phyloP scores from a whole-genome alignment of 2,113 vertebrate species.

The Pachycephala philippinensis region DNA sequence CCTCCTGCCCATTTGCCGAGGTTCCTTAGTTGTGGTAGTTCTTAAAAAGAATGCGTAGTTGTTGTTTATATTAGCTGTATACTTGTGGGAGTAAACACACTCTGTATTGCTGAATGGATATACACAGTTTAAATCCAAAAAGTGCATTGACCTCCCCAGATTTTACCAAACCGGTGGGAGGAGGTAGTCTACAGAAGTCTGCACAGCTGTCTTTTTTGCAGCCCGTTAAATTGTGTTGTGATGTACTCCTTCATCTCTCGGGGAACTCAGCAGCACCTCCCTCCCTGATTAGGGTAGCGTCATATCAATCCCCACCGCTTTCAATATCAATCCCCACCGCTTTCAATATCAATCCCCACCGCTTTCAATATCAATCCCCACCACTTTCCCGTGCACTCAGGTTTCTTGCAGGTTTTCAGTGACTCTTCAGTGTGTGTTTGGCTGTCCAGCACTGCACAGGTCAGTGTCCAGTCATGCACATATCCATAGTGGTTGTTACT shows the following conservation, averaged over 20 bases:
- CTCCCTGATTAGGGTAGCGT: not conserved
- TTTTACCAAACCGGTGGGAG: not conserved
- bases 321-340: not conserved
- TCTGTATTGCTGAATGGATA: not conserved
- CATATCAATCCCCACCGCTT: not conserved
- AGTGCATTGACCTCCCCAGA: not conserved
- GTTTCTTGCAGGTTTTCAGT: not conserved
- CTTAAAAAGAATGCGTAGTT: not conserved
- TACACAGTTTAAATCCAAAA: not conserved
- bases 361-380: not conserved
- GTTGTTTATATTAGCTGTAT: not conserved
- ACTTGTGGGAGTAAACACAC: not conserved
- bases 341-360: not conserved
- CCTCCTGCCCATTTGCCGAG: not conserved
- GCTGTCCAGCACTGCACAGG: not conserved
- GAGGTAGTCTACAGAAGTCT: not conserved
- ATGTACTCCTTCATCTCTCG: not conserved
- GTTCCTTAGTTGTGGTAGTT: not conserved
- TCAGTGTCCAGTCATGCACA: fast-evolving
- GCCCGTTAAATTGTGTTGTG: not conserved
- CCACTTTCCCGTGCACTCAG: fast-evolving
- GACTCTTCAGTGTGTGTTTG: not conserved
- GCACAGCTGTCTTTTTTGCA: not conserved
- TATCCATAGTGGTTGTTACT: not conserved
- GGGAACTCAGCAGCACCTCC: not conserved